A percentile compares a stretch with the other conserved stretches of the same genome.
Evolutionary conservation across 2,797 vertebrate genomes (phyloP).

Genomic region (Poecile montanus): DNA sequence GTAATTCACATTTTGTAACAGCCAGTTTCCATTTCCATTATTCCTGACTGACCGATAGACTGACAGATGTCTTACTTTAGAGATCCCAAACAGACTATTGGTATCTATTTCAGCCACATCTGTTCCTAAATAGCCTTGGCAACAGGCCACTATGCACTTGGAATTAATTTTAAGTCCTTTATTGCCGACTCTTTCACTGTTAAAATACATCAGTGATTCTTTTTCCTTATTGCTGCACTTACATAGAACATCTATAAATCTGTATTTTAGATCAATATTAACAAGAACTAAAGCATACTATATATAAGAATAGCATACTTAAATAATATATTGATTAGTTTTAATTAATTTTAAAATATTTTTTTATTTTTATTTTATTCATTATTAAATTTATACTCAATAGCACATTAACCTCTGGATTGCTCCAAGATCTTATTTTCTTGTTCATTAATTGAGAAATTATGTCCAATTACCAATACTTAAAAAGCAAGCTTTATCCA

Average conservation of each 20-base stretch:
- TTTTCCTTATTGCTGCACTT: constrained; percentile 16
- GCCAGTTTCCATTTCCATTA: constrained; percentile 73
- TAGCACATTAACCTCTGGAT: background rate
- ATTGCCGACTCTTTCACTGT: constrained; percentile 59
- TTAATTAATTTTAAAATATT: background rate
- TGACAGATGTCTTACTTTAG: constrained; percentile 88
- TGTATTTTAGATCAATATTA: background rate
- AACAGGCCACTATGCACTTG: constrained; percentile 56
- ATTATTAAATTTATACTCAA: background rate
- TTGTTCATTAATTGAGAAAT: background rate
- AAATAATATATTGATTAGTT: background rate
- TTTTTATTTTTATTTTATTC: background rate
- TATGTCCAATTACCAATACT: background rate
- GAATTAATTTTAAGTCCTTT: constrained; percentile 72
- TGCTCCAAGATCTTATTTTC: background rate
- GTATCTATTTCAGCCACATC: constrained; percentile 89
- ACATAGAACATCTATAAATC: background rate
- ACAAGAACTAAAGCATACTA: background rate
- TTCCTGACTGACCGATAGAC: constrained; percentile 79
- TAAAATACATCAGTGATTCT: constrained; percentile 39
- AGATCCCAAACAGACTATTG: constrained; percentile 82
- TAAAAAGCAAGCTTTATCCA: background rate
- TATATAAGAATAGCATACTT: background rate
- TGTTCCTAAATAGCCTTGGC: constrained; percentile 82
- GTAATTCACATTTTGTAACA: constrained; percentile 56